Evolutionary conservation across 1,140 invertebrate genomes (phyloP), one percentile per base, ranked within the genome.

Genomic region (Brachionus rubens): DNA sequence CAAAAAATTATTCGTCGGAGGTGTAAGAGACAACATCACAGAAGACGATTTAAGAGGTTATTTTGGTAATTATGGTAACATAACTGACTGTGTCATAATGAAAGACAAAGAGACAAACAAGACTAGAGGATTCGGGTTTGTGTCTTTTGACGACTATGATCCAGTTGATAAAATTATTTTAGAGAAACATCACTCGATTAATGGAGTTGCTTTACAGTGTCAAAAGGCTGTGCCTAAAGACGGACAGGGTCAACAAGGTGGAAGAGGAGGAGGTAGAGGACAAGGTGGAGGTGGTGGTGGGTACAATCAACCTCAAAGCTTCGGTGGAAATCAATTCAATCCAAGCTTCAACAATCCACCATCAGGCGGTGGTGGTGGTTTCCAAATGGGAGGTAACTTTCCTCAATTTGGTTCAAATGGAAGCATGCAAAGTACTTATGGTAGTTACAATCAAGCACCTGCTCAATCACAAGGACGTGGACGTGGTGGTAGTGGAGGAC

Each of bases 1-100:
- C 0, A 95, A 95, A 79, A 97, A 98, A 85, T 86, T 97, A 3
- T 98, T 96, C 82, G 91, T 97, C 76, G 93, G 93, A 70, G 92
- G 92, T 1, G 86, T 97, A 0, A 94, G 80, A 21, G 82, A 83
- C 59, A 79, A 79, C 19, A 80, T 79, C 67, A 79, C 41, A 28
- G 82, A 82, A 56, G 76, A 79, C 24, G 79, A 62, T 78, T 80
- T 79, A 72, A 88, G 90, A 81, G 92, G 95, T 80, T 98, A 96
- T 88, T 98, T 98, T 86, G 89, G 89, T 50, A 92, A 21, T 0
- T 48, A 56, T 68, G 56, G 26, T 75, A 78, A 77, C 16, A 91
- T 91, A 79, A 90, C 96, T 78, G 92, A 96, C n/a, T 91, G 90
- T 1, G 93, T 95, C 1, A 36, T 78, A n/a, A 70, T 77, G 76